Evolutionary conservation across 2,797 vertebrate genomes (phyloP).

Genomic region (Sebastes oblongus): DNA sequence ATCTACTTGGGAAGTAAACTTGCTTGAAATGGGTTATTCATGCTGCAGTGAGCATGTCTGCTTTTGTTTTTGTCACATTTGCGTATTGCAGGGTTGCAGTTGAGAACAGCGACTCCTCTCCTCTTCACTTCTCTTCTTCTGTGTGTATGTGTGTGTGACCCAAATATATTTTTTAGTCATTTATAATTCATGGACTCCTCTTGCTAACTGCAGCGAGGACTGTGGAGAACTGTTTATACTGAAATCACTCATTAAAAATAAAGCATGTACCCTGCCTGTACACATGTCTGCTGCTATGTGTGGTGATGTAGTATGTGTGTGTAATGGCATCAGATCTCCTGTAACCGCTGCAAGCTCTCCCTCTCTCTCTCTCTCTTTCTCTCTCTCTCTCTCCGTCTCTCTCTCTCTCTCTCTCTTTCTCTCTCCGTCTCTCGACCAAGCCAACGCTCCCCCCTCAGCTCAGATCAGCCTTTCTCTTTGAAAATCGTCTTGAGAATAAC

Average conservation of each 20-base stretch:
- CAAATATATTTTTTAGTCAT: conserved; percentile 28
- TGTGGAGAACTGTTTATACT: conserved; percentile 7
- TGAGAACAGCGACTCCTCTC: neutral
- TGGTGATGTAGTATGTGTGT: neutral
- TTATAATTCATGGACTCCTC: conserved; percentile 41
- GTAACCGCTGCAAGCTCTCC: too few species aligned
- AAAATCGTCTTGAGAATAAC: neutral
- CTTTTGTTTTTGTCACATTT: neutral
- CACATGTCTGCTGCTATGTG: neutral
- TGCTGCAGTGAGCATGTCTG: neutral
- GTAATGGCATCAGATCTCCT: too few species aligned
- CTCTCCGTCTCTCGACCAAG: neutral
- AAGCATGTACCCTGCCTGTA: neutral
- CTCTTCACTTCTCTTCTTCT: neutral
- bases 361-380: neutral
- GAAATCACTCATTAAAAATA: conserved; percentile 7
- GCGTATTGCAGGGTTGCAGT: neutral
- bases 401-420: neutral
- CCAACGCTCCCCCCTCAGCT: neutral
- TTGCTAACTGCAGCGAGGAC: conserved; percentile 1
- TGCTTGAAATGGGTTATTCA: neutral
- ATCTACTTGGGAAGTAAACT: too few species aligned
- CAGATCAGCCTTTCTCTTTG: neutral
- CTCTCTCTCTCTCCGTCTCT: neutral
- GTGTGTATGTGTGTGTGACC: conserved; percentile 21